Percentiles rank a stretch among this genome's conserved stretches.
phyloP scores from a whole-genome alignment of 1,140 invertebrate species.

The Bombus turneri region DNA sequence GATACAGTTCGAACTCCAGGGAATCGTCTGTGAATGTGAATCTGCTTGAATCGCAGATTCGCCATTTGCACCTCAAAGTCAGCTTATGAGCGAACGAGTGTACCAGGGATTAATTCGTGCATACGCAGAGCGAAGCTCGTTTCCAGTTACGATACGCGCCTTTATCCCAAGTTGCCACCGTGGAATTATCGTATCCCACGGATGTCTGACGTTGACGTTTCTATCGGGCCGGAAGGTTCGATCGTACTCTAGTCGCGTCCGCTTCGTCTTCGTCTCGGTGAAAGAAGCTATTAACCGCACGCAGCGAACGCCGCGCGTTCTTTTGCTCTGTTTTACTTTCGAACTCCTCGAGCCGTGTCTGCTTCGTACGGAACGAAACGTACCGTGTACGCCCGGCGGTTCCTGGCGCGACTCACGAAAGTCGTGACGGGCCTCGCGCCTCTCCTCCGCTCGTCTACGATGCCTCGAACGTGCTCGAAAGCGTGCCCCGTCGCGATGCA shows the following conservation, averaged over 20 bases:
- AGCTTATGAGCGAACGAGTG: background rate
- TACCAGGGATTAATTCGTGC: background rate
- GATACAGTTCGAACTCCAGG: background rate
- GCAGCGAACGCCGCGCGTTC: slow-evolving; percentile 23
- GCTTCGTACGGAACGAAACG: background rate
- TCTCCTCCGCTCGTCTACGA: background rate
- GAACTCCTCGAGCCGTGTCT: slow-evolving; percentile 32
- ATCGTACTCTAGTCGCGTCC: slow-evolving; percentile 1
- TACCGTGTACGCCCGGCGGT: background rate
- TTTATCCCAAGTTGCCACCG: background rate
- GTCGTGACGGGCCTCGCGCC: slow-evolving; percentile 25
- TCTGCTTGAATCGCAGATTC: background rate
- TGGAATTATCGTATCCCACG: background rate
- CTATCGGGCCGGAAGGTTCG: slow-evolving; percentile 12
- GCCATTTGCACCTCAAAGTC: slow-evolving; percentile 22
- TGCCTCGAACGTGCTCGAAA: background rate
- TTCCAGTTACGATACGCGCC: background rate
- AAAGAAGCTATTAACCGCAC: slow-evolving; percentile 49
- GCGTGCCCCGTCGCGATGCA: background rate
- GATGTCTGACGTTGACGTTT: slow-evolving; percentile 24
- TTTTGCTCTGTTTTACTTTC: slow-evolving; percentile 53
- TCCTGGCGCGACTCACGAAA: slow-evolving; percentile 9
- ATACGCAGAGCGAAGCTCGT: background rate
- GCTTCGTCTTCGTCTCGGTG: background rate
- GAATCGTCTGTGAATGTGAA: background rate